Conservation (phyloP, 2,797 vertebrate species). For the Orestias chungarensis region DNA sequence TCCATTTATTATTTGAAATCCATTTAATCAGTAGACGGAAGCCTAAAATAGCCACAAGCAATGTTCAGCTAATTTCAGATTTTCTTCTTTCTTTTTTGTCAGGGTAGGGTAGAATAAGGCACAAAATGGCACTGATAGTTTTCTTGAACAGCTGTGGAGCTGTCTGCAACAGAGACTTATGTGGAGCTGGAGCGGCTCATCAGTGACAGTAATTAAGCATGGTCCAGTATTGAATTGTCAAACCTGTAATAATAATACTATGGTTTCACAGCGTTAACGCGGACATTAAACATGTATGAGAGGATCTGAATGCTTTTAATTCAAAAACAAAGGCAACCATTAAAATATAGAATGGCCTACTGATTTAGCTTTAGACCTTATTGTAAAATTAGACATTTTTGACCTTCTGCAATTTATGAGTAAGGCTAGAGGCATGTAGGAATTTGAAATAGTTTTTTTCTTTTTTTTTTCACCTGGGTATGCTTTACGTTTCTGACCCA, state of each 20-base stretch:
- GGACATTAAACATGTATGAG: too few relatives aligned
- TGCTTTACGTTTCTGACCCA: too few relatives aligned
- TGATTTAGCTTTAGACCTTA: not conserved
- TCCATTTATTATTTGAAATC: constrained; percentile 49
- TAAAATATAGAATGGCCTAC: not conserved
- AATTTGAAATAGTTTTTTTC: too few relatives aligned
- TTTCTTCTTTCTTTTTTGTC: constrained; percentile 45
- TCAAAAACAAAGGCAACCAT: not conserved
- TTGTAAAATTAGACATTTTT: not conserved
- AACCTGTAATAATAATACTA: not conserved
- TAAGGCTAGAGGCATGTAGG: too few relatives aligned
- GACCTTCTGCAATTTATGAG: too few relatives aligned
- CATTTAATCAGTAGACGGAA: constrained; percentile 47
- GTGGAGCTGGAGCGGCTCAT: not conserved
- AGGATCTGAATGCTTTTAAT: not conserved
- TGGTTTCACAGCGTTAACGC: not conserved
- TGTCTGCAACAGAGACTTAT: not conserved
- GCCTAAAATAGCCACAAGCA: constrained; percentile 52
- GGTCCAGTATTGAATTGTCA: not conserved
- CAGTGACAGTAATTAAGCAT: not conserved
- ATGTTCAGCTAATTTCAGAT: constrained; percentile 47
- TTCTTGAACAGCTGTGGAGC: constrained; percentile 19
- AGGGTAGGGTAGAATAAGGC: constrained; percentile 39
- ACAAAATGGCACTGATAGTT: constrained; percentile 3
- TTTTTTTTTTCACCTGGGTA: too few relatives aligned